Base-by-base conservation (phyloP, 2,797 vertebrate genomes). In the Hyperoplus immaculatus region DNA sequence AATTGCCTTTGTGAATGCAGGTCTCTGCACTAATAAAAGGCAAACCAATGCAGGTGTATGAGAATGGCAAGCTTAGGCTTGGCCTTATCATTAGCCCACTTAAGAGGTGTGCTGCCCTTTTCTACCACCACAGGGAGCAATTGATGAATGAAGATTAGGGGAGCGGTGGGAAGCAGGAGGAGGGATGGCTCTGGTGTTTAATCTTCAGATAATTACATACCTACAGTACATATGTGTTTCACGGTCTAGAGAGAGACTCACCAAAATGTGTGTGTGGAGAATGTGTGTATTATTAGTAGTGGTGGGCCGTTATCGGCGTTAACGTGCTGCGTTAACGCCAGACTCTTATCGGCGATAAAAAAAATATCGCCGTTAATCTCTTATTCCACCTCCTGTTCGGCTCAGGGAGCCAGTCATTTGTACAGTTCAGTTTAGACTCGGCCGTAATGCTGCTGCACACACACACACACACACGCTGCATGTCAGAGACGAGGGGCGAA, bases 1-100 rank as follows among this genome's bases (percentile, higher is more conserved):
- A 91, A 87, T 90, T 91, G 86, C 88, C 90, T 92, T 89, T 93
- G 92, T 92, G 90, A 93, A 80, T 21, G 78, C 43, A 65, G 83
- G 85, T 88, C 87, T 90, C 88, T 64, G 80, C 85, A 12, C 88
- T 92, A 88, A 91, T 94, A 90, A 93, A 94, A 92, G 86, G 68
- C 79, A 76, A 88, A 77, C 65, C 36, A 39, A 67, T 83, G 90
- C 91, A 92, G 91, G 88, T 92, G 89, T 81, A 92, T 64, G 66
- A 77, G 71, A 88, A 81, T 63, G 77, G 82, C 73, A 63, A 75
- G 87, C 80, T 72, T 76, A 69, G 59, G 71, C 51, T 21, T 80
- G 86, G 84, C 88, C 91, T 91, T 90, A 85, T 89, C 84, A 93
- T 91, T 90, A 91, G 90, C 74, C 70, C 80, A 71, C 87, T 90